A percentile compares a stretch with the other conserved stretches of the same genome.
Evolutionary conservation across 2,113 vertebrate genomes (phyloP).

Genomic region (Todiramphus saurophagus): DNA sequence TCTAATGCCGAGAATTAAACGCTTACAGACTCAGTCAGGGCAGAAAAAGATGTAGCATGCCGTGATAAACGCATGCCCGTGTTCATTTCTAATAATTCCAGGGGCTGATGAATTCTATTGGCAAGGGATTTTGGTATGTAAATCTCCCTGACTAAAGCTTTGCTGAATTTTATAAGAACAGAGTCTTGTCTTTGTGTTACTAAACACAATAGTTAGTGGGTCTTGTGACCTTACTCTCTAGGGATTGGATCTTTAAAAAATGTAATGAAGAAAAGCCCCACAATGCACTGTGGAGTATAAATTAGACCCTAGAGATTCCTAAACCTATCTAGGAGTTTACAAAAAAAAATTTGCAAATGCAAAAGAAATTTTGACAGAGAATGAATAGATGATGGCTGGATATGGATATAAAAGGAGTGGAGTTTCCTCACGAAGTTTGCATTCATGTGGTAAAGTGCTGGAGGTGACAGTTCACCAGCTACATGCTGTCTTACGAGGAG

Average conservation of each 20-base stretch:
- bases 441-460: conserved; percentile 42
- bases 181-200: conserved; percentile 58
- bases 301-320: conserved; percentile 68
- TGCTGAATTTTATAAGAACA: conserved; percentile 65
- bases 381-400: conserved; percentile 53
- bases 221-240: conserved; percentile 48
- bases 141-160: conserved; percentile 57
- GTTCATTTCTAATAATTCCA: conserved; percentile 67
- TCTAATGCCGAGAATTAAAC: conserved; percentile 30
- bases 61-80: conserved; percentile 48
- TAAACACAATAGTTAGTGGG: conserved; percentile 66
- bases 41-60: conserved; percentile 8
- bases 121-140: conserved; percentile 62
- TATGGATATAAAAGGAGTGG: conserved; percentile 38
- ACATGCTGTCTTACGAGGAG: background rate
- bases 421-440: conserved; percentile 17
- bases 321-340: conserved; percentile 60
- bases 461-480: conserved; percentile 58
- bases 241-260: conserved; percentile 67
- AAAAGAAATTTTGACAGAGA: conserved; percentile 49
- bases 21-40: background rate
- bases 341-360: conserved; percentile 66
- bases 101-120: conserved; percentile 58
- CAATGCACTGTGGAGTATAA: conserved; percentile 49
- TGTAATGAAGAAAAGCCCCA: conserved; percentile 68